phyloP scores from a whole-genome alignment of 1,140 invertebrate genomes.

The Anoplophora glabripennis region DNA sequence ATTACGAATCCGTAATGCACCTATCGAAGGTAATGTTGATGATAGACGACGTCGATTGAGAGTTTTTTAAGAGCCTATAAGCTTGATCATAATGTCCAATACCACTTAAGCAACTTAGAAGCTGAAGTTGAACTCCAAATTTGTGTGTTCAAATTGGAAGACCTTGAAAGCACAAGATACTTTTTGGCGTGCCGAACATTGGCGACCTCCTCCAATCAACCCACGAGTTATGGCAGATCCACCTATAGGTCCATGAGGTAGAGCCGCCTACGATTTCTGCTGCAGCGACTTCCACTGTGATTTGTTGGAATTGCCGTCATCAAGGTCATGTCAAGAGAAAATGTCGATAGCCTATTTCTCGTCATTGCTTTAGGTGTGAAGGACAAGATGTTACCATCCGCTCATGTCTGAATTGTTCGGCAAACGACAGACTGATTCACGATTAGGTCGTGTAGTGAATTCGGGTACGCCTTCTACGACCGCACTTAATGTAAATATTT shows the following conservation, averaged over 20 bases:
- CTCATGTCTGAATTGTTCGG: background rate
- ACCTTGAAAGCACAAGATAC: too few species aligned
- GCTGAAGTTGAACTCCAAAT: too few species aligned
- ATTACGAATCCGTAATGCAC: too few species aligned
- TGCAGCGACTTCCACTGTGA: background rate
- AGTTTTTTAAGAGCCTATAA: too few species aligned
- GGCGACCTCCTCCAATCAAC: background rate
- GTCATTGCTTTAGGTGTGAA: background rate
- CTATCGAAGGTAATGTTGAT: too few species aligned
- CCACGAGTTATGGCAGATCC: background rate
- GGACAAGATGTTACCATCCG: background rate
- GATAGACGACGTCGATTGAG: too few species aligned
- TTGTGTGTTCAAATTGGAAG: too few species aligned
- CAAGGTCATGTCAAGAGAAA: background rate
- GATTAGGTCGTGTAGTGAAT: background rate
- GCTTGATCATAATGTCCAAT: too few species aligned
- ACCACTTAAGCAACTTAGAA: too few species aligned
- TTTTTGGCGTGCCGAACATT: background rate
- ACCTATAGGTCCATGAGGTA: background rate
- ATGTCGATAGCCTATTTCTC: background rate
- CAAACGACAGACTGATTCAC: background rate
- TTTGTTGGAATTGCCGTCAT: conserved; percentile 3
- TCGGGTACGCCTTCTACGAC: too few species aligned
- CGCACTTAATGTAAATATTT: too few species aligned
- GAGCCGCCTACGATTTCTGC: background rate